Percentiles rank a stretch among this genome's conserved stretches.
Evolutionary conservation across 2,113 vertebrate genomes (phyloP).

Genomic region (Ptilorrhoa leucosticta): DNA sequence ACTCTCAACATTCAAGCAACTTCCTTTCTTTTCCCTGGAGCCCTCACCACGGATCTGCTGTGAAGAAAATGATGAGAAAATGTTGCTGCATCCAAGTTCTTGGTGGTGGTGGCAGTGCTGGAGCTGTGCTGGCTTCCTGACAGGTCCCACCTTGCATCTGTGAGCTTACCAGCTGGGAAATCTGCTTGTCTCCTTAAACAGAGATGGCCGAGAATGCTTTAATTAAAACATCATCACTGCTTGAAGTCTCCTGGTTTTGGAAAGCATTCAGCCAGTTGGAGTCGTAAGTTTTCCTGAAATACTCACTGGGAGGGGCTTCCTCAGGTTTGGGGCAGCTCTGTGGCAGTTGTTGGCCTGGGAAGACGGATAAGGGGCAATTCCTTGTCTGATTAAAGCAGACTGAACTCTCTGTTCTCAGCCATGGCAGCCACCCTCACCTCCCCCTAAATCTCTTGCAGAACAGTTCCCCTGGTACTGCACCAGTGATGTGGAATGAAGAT

Average conservation of each 20-base stretch:
- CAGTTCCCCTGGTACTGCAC: neutral
- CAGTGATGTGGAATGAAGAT: neutral
- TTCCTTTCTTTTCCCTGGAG: slow-evolving; percentile 57
- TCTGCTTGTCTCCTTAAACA: neutral
- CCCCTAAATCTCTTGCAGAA: neutral
- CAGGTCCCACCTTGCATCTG: neutral
- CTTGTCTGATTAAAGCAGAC: neutral
- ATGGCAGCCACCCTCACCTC: neutral
- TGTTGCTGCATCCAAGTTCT: neutral
- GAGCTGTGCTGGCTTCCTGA: neutral
- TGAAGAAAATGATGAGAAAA: slow-evolving; percentile 40
- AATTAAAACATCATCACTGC: neutral
- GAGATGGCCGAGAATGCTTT: neutral
- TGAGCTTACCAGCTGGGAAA: neutral
- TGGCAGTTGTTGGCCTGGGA: neutral
- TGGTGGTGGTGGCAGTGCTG: neutral
- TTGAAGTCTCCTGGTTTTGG: neutral
- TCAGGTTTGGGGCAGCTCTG: neutral
- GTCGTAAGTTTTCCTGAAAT: neutral
- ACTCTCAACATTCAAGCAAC: neutral
- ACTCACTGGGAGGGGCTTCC: neutral
- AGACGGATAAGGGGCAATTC: neutral
- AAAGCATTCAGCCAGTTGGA: neutral
- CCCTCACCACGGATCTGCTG: neutral
- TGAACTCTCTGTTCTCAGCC: neutral